Evolutionary conservation across 2,113 vertebrate species (phyloP).

Genomic region (Eptesicus fuscus): DNA sequence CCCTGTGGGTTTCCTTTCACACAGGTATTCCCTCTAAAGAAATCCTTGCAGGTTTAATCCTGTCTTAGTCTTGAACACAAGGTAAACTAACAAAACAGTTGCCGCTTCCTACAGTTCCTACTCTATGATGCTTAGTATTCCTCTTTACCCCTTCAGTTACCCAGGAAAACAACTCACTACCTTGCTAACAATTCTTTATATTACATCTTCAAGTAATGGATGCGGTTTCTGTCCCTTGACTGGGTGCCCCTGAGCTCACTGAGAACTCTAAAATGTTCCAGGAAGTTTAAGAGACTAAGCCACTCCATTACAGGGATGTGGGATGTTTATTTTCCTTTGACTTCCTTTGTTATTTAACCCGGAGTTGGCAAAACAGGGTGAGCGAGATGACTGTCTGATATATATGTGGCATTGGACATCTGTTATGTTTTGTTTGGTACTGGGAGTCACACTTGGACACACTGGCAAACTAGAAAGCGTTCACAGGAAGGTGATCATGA

Average conservation of each 20-base stretch:
- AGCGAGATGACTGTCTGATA: not conserved
- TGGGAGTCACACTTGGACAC: not conserved
- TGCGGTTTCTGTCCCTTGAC: not conserved
- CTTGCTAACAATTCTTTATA: not conserved
- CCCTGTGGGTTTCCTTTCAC: not conserved
- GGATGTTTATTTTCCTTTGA: conserved; percentile 4
- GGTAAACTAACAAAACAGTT: not conserved
- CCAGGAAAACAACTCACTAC: not conserved
- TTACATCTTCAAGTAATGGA: not conserved
- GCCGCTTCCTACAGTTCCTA: not conserved
- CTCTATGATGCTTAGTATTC: not conserved
- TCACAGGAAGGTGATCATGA: not conserved
- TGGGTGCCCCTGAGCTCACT: not conserved
- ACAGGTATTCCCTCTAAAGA: not conserved
- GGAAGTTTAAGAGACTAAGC: conserved; percentile 12
- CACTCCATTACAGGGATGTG: not conserved
- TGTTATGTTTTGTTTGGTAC: not conserved
- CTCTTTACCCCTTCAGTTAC: not conserved
- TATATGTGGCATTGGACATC: not conserved
- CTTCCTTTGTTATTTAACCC: conserved; percentile 29
- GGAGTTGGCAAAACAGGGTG: conserved; percentile 45
- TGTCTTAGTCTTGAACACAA: not conserved
- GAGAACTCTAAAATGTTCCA: not conserved
- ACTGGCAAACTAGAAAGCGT: not conserved
- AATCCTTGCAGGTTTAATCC: not conserved